phyloP scores from a whole-genome alignment of 1,140 invertebrate species.

The Daktulosphaira vitifoliae region DNA sequence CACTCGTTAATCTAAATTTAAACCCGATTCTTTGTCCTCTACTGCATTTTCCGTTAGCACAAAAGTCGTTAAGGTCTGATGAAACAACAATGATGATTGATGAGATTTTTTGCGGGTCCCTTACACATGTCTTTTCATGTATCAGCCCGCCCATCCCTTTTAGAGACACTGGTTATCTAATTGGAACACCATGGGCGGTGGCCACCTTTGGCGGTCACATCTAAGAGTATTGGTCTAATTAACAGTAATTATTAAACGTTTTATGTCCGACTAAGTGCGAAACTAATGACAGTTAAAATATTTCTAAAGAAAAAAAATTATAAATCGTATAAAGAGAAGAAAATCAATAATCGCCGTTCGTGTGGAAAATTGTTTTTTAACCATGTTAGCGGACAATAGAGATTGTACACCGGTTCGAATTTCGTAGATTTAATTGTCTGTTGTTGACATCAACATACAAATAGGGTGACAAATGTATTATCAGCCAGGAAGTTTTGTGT shows the following conservation, averaged over 20 bases:
- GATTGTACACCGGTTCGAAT: slow-evolving; percentile 13
- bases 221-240: slow-evolving; percentile 14
- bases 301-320: no score
- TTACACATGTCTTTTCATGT: not conserved
- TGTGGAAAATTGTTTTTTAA: slow-evolving; percentile 33
- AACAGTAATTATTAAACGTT: slow-evolving; percentile 27
- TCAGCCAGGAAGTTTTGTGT: slow-evolving; percentile 17
- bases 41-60: not conserved
- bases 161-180: slow-evolving; percentile 14
- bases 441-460: not conserved
- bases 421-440: slow-evolving; percentile 26
- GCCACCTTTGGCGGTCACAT: slow-evolving; percentile 14
- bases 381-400: slow-evolving; percentile 26
- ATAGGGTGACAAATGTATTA: slow-evolving; percentile 2
- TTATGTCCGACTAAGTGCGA: not conserved
- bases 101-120: slow-evolving; percentile 8
- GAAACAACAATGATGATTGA: slow-evolving; percentile 33
- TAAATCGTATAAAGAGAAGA: not conserved
- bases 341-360: slow-evolving; percentile 25
- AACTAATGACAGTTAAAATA: not conserved
- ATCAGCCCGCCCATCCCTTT: not conserved
- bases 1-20: slow-evolving; percentile 29
- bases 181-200: not conserved
- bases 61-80: slow-evolving; percentile 27
- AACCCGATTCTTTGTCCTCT: slow-evolving; percentile 7